These are phyloP conservation scores for Melitaea athalia DNA, from an alignment of 2,888 invertebrate species.

Conservation along the genomic window DNA sequence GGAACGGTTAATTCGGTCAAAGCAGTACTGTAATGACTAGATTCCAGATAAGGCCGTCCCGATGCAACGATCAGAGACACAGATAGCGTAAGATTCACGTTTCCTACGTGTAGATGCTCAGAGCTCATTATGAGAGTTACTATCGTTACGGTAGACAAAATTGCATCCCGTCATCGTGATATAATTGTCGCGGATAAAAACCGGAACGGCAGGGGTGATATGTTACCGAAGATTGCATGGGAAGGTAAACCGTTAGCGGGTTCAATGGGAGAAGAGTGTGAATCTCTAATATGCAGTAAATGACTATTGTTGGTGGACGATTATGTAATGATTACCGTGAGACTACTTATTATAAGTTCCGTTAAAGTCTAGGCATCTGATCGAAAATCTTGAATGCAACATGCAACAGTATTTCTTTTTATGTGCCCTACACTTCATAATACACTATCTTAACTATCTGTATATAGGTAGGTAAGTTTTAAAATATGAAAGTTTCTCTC, in stretches of 20 bases:
- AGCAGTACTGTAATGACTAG: conserved; percentile 26
- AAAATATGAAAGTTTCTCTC: too few relatives aligned
- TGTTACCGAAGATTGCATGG: conserved; percentile 27
- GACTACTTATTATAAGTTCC: conserved; percentile 29
- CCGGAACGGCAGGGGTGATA: conserved; percentile 24
- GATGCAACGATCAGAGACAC: conserved; percentile 23
- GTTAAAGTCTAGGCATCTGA: conserved; percentile 19
- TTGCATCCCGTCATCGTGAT: conserved; percentile 12
- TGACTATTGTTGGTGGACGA: conserved; percentile 30
- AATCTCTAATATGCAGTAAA: conserved; percentile 64
- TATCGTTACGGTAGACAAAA: conserved; percentile 1
- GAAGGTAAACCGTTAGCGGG: conserved; percentile 59
- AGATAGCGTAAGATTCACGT: conserved; percentile 22
- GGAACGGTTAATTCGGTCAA: conserved; percentile 35
- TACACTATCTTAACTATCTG: too few relatives aligned
- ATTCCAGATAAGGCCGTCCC: conserved; percentile 29
- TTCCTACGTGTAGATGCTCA: conserved; percentile 6
- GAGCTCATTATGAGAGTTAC: conserved; percentile 1
- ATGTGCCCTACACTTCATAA: too few relatives aligned
- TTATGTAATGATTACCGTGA: conserved; percentile 32
- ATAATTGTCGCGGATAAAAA: conserved; percentile 29
- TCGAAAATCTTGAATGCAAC: neutral
- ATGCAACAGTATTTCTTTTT: neutral
- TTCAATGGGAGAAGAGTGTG: conserved; percentile 68
- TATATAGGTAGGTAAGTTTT: too few relatives aligned